phyloP scores from a whole-genome alignment of 2,113 vertebrate genomes.

The Sebastes fasciatus region DNA sequence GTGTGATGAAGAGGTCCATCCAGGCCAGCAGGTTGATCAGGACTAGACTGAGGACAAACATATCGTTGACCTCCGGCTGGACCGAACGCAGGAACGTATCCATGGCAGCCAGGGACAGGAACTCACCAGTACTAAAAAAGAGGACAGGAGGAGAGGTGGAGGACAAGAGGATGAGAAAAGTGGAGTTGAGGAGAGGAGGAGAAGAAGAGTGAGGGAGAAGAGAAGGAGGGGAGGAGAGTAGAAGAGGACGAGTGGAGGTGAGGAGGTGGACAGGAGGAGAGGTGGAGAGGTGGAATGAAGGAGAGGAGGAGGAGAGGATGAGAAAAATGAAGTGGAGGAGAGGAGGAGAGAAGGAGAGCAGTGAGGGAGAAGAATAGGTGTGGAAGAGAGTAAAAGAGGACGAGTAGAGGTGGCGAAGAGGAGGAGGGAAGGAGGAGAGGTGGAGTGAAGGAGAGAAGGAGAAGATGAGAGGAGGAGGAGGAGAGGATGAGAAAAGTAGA shows the following conservation, averaged over 20 bases:
- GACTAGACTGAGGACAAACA: slow-evolving; percentile 96
- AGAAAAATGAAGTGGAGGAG: not conserved
- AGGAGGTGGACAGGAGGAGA: no score
- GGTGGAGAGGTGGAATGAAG: not conserved
- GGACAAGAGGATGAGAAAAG: not conserved
- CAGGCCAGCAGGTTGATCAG: slow-evolving; percentile 97
- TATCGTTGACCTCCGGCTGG: slow-evolving; percentile 97
- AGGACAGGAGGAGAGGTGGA: not conserved
- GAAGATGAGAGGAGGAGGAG: not conserved
- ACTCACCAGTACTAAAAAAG: slow-evolving; percentile 88
- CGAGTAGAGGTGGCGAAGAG: not conserved
- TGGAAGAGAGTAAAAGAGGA: not conserved
- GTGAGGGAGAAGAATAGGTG: not conserved
- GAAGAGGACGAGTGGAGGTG: not conserved
- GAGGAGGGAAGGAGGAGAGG: not conserved
- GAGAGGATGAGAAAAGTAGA: not conserved
- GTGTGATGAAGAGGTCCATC: slow-evolving; percentile 99
- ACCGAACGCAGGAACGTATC: slow-evolving; percentile 95
- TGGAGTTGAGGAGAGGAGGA: not conserved
- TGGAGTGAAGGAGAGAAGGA: no score
- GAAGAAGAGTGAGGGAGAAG: not conserved
- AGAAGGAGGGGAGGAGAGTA: not conserved
- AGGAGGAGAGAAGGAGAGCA: not conserved
- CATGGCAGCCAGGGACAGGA: slow-evolving; percentile 94
- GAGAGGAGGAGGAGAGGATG: not conserved